Base-by-base conservation (phyloP, 2,113 vertebrate genomes). In the Cnemophilus loriae region DNA sequence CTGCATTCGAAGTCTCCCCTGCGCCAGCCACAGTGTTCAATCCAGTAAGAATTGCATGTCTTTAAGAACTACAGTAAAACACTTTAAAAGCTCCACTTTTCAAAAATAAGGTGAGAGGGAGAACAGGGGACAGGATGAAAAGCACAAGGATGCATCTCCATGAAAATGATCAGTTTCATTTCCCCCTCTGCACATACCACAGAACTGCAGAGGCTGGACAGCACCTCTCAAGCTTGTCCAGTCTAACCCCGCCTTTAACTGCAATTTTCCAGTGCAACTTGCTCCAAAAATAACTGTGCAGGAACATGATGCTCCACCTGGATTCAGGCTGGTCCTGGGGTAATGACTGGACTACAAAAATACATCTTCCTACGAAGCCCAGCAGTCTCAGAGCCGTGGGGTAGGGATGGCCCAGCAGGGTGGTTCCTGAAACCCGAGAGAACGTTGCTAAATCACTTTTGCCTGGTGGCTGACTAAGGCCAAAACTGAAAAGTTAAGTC, bases 271-370 rank as follows among this genome's bases (percentile, higher is more conserved):
- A 16, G 33, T 6, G 28, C 53, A 89, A 70, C 52, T 18, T 26
- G 32, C 80, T 76, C 84, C 86, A 90, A 95, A 95, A 96, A 64
- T 75, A 93, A 83, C 20, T 5, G 28, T 37, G 37, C 56, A 41
- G 63, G 75, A 59, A 96, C 42, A 88, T 0, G 8, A 57, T 41
- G 63, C 37, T 32, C 84, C 80, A 77, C 37, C 46, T 55, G 89
- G 46, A 81, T 87, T 77, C 59, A 57, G 71, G 67, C 0, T 85
- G 78, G 70, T 70, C 53, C 80, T 55, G 14, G 42, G 47, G 39
- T 20, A 81, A 57, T 1, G 33, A 46, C 41, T 60, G 28, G 61
- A 30, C 50, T 68, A 47, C 37, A 77, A 53, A 88, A 67, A 71
- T 20, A 39, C 3, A 1, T 16, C 52, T 44, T 41, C 56, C 70